Conservation (phyloP, 2,113 vertebrate species). For the Xenopus laevis region DNA sequence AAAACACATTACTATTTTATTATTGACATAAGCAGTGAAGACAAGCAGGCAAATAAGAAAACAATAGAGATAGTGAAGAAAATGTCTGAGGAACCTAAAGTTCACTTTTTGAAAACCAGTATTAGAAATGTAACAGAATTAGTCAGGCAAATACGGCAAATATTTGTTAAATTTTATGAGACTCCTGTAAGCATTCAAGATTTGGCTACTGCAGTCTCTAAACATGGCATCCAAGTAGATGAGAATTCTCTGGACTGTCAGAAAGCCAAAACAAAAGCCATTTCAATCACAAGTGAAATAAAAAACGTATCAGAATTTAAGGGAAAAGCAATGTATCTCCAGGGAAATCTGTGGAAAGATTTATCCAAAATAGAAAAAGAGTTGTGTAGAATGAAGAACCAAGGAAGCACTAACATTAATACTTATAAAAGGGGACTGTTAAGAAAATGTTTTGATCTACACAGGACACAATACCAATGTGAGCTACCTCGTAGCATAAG, state of each 20-base stretch:
- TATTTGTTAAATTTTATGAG: neutral
- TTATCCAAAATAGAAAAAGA: conserved; percentile 47
- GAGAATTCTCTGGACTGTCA: conserved; percentile 51
- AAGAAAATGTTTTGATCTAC: conserved; percentile 43
- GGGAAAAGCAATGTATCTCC: conserved; percentile 50
- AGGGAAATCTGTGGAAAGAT: conserved; percentile 48
- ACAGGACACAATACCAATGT: conserved; percentile 44
- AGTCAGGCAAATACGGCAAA: neutral
- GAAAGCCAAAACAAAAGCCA: neutral
- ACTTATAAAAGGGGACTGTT: conserved; percentile 42
- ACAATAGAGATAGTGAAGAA: conserved; percentile 50
- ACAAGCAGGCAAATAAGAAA: conserved; percentile 46
- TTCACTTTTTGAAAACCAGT: conserved; percentile 46
- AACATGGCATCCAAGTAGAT: conserved; percentile 46
- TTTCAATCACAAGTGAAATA: conserved; percentile 14
- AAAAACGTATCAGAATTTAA: conserved; percentile 35
- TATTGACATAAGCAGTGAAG: conserved; percentile 46
- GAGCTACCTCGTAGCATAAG: conserved; percentile 35
- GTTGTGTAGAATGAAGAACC: conserved; percentile 28
- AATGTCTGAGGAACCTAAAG: conserved; percentile 48
- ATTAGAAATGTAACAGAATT: conserved; percentile 36
- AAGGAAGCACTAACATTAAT: neutral
- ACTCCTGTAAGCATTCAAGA: conserved; percentile 23
- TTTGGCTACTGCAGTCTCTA: conserved; percentile 42
- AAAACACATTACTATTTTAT: conserved; percentile 55